Base-by-base conservation (phyloP, 2,888 invertebrate genomes). In the Digitonthophagus gazella region DNA sequence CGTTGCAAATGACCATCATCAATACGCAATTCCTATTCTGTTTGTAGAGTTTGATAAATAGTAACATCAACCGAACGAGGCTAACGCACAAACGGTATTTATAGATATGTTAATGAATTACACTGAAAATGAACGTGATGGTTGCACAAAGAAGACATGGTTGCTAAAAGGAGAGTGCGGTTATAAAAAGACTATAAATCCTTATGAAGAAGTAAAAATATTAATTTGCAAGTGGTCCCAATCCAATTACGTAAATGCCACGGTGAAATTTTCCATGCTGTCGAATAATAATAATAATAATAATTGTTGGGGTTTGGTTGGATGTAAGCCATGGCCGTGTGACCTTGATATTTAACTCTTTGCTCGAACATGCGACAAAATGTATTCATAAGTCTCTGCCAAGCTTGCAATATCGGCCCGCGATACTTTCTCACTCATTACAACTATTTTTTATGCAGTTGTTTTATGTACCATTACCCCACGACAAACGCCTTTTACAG, bases 281-380 rank as follows among this genome's bases (percentile, higher is more conserved):
- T 2, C 19, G 61, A 19, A 61, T 44, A 44, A 44, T 44, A 11
- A 8, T 44, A 44, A 44, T 44, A 44, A 44, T 11, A 44, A 44
- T 44, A 44, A n/a, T n/a, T n/a, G n/a, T n/a, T n/a, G n/a, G n/a
- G n/a, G n/a, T n/a, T 44, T 44, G 44, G 54, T 54, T 65, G 28
- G 15, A 65, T 44, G 54, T 65, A 54, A 65, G 65, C 28, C 65
- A 65, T 65, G 44, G 64, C 15, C 64, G 28, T 54, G 15, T 16
- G 54, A 65, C 65, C 65, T 65, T 65, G 65, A 65, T 65, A 65
- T 65, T 65, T 65, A 28, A 54, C 28, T 65, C 65, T 65, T 65
- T 65, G 16, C 16, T 54, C 8, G 15, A 54, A 16, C 28, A 65
- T 65, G 65, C 54, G 65, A 65, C 65, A 65, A 65, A 64, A 65